Evolutionary conservation across 2,113 vertebrate species (phyloP).

Genomic region (Cynocephalus volans): DNA sequence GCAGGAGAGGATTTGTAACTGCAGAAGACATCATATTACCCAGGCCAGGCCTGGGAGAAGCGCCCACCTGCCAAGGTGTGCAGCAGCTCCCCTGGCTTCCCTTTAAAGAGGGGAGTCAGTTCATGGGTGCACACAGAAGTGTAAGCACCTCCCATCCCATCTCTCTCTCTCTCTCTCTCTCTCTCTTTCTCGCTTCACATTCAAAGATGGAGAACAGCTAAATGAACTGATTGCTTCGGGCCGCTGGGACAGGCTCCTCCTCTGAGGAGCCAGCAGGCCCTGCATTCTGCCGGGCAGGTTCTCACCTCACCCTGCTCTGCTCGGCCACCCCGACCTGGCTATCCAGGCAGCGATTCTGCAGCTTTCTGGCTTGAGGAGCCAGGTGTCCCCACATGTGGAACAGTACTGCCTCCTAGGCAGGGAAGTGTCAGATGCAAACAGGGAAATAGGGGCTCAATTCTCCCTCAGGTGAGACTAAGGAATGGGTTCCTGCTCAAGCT

Average conservation of each 20-base stretch:
- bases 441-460: background rate
- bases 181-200: background rate
- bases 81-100: background rate
- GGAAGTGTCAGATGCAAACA: no score
- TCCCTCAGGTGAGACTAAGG: background rate
- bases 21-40: background rate
- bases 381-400: background rate
- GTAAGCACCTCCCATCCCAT: fast-evolving
- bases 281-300: background rate
- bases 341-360: background rate
- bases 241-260: background rate
- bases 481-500: background rate
- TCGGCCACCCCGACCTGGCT: background rate
- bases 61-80: background rate
- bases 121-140: background rate
- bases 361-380: background rate
- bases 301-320: background rate
- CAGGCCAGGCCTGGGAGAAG: fast-evolving
- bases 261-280: background rate
- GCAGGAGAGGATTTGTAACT: background rate
- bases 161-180: fast-evolving
- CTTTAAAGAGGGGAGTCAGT: background rate
- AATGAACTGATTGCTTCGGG: background rate
- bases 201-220: background rate
- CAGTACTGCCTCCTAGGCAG: background rate